These are phyloP conservation scores for Rhinoraja longicauda DNA, from an alignment of 2,797 vertebrate genomes.

Conservation along the genomic window DNA sequence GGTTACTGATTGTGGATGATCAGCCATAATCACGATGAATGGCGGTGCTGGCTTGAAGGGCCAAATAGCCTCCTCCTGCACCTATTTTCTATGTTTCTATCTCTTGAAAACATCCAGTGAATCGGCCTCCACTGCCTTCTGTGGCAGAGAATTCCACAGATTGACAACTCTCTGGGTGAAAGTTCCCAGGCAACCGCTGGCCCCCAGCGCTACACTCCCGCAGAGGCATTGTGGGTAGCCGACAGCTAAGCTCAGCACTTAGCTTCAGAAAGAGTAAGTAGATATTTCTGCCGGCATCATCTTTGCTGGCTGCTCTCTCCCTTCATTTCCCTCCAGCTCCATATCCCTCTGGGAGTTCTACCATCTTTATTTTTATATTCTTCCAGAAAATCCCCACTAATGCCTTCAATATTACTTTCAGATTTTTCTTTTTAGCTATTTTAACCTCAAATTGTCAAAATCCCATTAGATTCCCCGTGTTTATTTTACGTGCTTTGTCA, in stretches of 20 bases:
- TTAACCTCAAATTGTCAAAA: background rate
- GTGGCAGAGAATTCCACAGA: too few species aligned
- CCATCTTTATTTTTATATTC: background rate
- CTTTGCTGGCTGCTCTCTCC: background rate
- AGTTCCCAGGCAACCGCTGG: background rate
- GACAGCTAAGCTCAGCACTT: background rate
- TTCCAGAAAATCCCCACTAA: background rate
- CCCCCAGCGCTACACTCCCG: background rate
- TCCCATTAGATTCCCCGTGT: too few species aligned
- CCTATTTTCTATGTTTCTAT: too few species aligned
- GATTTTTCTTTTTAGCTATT: background rate
- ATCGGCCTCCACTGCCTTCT: too few species aligned
- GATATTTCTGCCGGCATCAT: background rate
- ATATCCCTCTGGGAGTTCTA: background rate
- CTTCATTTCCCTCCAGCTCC: background rate
- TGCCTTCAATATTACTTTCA: background rate
- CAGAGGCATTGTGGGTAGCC: background rate
- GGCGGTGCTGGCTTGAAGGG: too few species aligned
- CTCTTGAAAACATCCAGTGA: too few species aligned
- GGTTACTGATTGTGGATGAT: too few species aligned
- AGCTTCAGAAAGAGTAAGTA: background rate
- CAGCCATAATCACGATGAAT: too few species aligned
- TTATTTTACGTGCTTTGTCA: too few species aligned
- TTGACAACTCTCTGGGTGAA: too few species aligned
- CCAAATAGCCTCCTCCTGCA: too few species aligned